Percentiles rank a stretch among this genome's conserved stretches.
phyloP scores from a whole-genome alignment of 2,113 vertebrate species.

The Scophthalmus maximus region DNA sequence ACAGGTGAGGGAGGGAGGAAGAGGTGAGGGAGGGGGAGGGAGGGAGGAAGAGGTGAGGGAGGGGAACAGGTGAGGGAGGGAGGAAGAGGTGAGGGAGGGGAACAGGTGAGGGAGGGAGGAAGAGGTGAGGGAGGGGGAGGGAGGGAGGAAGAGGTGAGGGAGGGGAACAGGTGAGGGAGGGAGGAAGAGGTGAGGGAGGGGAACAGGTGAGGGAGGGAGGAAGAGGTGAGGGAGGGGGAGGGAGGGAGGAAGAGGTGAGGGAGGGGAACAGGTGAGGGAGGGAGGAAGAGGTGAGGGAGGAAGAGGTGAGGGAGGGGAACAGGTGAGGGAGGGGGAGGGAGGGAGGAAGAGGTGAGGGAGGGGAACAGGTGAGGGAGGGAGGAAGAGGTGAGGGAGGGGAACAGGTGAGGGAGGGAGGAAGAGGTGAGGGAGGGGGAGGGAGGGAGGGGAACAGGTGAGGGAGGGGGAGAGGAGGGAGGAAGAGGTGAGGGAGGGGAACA shows the following conservation, averaged over 20 bases:
- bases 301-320: not conserved
- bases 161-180: not conserved
- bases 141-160: not conserved
- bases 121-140: not conserved
- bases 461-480: constrained; percentile 52
- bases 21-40: not conserved
- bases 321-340: constrained; percentile 19
- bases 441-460: constrained; percentile 34
- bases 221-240: constrained; percentile 35
- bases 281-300: too few relatives aligned
- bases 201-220: constrained; percentile 15
- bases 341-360: constrained; percentile 32
- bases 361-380: too few relatives aligned
- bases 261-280: too few relatives aligned
- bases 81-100: not conserved
- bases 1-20: too few relatives aligned
- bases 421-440: not conserved
- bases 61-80: not conserved
- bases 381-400: constrained; percentile 53
- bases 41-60: not conserved
- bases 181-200: not conserved
- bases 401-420: constrained; percentile 54
- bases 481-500: constrained; percentile 52
- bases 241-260: constrained; percentile 60
- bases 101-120: too few relatives aligned